These are phyloP conservation scores for Pissodes strobi DNA, from an alignment of 1,140 invertebrate genomes.

Conservation along the genomic window DNA sequence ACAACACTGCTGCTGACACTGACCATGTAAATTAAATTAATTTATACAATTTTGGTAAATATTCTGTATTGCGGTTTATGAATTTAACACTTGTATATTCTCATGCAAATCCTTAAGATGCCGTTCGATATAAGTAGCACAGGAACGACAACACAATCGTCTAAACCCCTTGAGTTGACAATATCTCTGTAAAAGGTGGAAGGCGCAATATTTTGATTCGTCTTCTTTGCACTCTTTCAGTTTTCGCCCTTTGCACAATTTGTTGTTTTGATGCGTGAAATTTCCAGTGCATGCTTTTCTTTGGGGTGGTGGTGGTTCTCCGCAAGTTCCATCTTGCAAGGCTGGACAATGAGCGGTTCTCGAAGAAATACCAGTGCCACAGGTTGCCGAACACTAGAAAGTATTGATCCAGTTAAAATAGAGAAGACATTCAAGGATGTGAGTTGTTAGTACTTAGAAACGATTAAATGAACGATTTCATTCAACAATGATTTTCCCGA, in stretches of 20 bases:
- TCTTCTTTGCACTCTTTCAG: conserved; percentile 54
- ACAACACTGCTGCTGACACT: no score
- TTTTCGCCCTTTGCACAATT: conserved; percentile 44
- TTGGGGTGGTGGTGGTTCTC: conserved; percentile 53
- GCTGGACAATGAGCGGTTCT: conserved; percentile 69
- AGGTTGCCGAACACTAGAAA: conserved; percentile 75
- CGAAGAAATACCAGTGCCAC: conserved; percentile 71
- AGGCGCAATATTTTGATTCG: conserved; percentile 57
- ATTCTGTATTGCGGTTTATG: no score
- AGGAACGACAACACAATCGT: conserved; percentile 62
- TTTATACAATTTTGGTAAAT: no score
- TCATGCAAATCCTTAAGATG: neutral
- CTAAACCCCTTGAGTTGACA: conserved; percentile 62
- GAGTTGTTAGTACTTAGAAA: no score
- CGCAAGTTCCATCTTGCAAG: conserved; percentile 56
- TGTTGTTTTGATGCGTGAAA: conserved; percentile 34
- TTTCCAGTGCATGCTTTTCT: conserved; percentile 51
- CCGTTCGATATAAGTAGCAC: conserved; percentile 37
- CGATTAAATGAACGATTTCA: no score
- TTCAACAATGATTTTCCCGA: no score
- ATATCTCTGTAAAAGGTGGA: conserved; percentile 59
- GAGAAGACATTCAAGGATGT: no score
- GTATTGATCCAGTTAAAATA: no score
- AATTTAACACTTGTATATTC: no score
- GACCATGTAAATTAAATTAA: no score